Conservation (phyloP, 2,113 vertebrate genomes). For the Herpailurus yagouaroundi region DNA sequence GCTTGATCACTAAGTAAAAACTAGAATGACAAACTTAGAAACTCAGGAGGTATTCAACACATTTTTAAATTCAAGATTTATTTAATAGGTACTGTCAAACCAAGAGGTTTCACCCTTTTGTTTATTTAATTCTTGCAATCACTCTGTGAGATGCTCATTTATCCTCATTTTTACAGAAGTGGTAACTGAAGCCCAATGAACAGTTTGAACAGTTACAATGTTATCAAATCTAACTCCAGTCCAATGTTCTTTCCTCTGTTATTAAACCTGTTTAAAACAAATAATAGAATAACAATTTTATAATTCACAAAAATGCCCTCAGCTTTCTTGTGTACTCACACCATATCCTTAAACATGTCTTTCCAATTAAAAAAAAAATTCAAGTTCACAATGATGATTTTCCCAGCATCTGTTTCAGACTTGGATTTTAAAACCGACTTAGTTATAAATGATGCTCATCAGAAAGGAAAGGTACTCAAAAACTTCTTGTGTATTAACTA, state of each 20-base stretch:
- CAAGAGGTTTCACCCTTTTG: neutral
- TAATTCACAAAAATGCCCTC: neutral
- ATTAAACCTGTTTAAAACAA: conserved; percentile 5
- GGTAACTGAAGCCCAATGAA: neutral
- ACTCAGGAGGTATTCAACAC: neutral
- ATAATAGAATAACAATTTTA: neutral
- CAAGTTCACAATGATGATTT: neutral
- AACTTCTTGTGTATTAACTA: neutral
- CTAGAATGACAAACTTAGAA: conserved; percentile 10
- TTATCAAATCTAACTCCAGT: conserved; percentile 14
- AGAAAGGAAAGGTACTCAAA: neutral
- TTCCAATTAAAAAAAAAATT: neutral
- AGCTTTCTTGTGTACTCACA: neutral
- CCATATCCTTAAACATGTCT: neutral
- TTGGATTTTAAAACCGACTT: neutral
- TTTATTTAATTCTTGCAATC: neutral
- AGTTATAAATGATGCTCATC: neutral
- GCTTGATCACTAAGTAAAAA: neutral
- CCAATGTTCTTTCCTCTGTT: neutral
- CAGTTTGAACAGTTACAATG: neutral
- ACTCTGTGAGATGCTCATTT: neutral
- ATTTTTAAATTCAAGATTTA: neutral
- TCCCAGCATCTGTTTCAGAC: neutral
- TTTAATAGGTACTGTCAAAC: neutral
- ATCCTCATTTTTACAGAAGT: neutral